Base-by-base conservation (phyloP, 2,888 invertebrate genomes). In the Pollenia labialis region DNA sequence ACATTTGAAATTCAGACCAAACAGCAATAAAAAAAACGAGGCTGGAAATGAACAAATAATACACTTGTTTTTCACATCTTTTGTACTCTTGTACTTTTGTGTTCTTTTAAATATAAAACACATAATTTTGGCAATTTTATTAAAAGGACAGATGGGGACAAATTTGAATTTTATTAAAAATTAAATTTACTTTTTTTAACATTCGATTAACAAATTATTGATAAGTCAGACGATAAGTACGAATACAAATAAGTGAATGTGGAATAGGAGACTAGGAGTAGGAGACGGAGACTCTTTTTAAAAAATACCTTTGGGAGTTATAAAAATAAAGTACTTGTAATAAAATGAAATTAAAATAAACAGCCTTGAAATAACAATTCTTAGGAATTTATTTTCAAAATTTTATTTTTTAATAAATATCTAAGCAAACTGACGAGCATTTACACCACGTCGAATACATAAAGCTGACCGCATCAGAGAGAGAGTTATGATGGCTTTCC, bases 91-190 rank as follows among this genome's bases (percentile, higher is more conserved):
- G 60, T 62, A 60, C 42, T 54, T 79, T 62, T 75, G 71, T 74
- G 68, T 68, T 58, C 64, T 85, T 86, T 79, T 71, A 62, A 81
- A 81, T 79, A 84, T 84, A 84, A 87, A 87, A 81, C 87, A 87
- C 87, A 87, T 87, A 81, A 87, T 87, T 84, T 84, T 64, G n/a
- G 46, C 64, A 71, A 71, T 84, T 84, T 81, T 84, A 62, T 80
- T 77, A 23, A 71, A 32, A 60, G 52, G 58, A 77, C 87, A 87
- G 72, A 87, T 81, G 87, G 77, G 84, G 18, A 84, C 81, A 79
- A 84, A 87, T 84, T 87, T 84, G 77, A 81, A 87, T 87, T 81
- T 84, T 77, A 81, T 83, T 81, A 81, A 74, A 60, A 81, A 76
- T 32, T 32, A 6, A 32, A 32, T 32, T 32, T 32, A 68, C 44